Base-by-base conservation (phyloP, 2,797 vertebrate species). In the Dendrocincla fuliginosa region DNA sequence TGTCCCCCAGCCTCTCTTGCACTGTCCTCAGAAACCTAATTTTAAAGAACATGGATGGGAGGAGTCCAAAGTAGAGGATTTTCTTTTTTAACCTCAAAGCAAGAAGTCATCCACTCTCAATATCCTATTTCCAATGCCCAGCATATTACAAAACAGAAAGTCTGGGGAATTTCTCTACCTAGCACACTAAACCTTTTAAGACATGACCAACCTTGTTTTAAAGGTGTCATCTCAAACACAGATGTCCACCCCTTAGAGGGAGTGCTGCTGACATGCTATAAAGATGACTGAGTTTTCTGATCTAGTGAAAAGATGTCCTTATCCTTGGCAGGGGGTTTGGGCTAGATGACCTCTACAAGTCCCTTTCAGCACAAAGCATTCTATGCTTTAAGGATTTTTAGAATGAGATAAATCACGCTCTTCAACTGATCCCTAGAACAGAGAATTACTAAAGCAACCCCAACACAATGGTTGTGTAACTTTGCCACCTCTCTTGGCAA, bases 401-500 rank as follows among this genome's bases (percentile, higher is more conserved):
- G 37, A 87, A 87, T 47, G 10, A 73, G 30, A 60, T 46, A 57
- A 57, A 50, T 39, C 20, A 15, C 9, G 35, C 12, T 47, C 15
- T 80, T 50, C 25, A 70, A 69, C 5, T 77, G 27, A 50, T 69
- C 55, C 33, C 57, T 49, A 53, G 33, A 41, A 81, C 4, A 73
- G n/a, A 80, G 68, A 84, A 67, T 47, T 69, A 55, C 15, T 49
- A 82, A 73, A 73, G 57, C 35, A 68, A 78, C 3, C 8, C 8
- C 1, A 0, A 18, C 0, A 6, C 44, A 84, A 42, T 1, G 16
- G 22, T 24, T 71, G 25, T 35, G 32, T 30, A 85, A 85, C 4
- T 88, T 46, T 78, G 61, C 14, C 53, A 78, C 27, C 27, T n/a
- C 50, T 37, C 47, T 39, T 60, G 32, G 39, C 67, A 86, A 90